Conservation (phyloP, 2,113 vertebrate species). For the Myiozetetes cayanensis region DNA sequence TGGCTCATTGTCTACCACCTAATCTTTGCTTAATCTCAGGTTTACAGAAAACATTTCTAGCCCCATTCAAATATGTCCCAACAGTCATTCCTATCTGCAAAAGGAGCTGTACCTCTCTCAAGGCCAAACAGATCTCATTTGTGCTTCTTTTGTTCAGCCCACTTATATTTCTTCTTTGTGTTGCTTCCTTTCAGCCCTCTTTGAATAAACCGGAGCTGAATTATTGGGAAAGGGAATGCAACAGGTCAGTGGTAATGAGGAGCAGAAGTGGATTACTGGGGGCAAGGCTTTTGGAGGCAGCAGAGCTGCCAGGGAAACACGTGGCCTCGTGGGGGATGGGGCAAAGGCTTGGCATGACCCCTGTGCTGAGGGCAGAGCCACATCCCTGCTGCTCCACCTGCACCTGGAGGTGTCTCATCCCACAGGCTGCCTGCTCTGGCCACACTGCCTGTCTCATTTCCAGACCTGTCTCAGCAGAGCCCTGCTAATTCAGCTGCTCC, state of each 20-base stretch:
- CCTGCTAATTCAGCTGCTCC: neutral
- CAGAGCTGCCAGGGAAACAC: neutral
- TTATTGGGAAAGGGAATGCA: neutral
- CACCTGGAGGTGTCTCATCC: neutral
- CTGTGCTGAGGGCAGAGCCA: neutral
- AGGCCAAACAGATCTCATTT: constrained; percentile 10
- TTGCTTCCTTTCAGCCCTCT: neutral
- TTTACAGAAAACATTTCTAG: neutral
- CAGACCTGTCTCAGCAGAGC: neutral
- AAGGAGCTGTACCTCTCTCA: constrained; percentile 17
- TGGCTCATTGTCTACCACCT: neutral
- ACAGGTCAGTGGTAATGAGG: neutral
- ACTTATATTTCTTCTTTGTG: constrained; percentile 40
- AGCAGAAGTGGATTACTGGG: neutral
- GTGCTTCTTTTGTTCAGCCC: neutral
- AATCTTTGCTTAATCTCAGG: constrained; percentile 9
- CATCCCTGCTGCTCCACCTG: neutral
- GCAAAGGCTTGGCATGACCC: neutral
- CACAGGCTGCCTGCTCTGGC: neutral
- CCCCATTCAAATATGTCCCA: neutral
- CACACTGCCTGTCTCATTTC: neutral
- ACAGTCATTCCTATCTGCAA: constrained; percentile 10
- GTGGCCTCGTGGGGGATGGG: fast-evolving
- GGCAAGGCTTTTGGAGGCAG: neutral
- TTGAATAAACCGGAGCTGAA: neutral